phyloP scores from a whole-genome alignment of 1,140 invertebrate species.

The Asobara japonica region DNA sequence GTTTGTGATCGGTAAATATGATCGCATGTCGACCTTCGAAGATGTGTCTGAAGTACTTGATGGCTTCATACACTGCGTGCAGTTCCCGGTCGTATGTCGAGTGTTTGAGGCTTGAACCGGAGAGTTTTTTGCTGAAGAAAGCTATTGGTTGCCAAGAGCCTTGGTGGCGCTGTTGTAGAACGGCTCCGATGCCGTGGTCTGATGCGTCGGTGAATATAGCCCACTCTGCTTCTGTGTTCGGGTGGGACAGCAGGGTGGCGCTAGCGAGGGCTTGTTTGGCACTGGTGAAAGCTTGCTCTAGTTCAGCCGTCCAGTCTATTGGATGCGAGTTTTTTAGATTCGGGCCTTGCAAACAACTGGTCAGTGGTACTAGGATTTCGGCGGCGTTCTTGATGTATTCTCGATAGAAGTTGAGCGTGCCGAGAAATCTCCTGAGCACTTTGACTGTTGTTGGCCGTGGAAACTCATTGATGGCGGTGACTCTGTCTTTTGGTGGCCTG shows the following conservation, averaged over 20 bases:
- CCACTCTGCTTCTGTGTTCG: not conserved
- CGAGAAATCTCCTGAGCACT: constrained; percentile 43
- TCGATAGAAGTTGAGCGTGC: constrained; percentile 46
- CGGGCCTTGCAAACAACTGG: constrained; percentile 18
- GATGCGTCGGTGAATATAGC: constrained; percentile 9
- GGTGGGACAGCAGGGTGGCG: no score
- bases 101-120: no score
- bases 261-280: not conserved
- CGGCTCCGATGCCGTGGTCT: not conserved
- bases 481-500: not conserved
- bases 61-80: constrained; percentile 44
- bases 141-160: constrained; percentile 27
- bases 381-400: constrained; percentile 38
- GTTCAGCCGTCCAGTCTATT: not conserved
- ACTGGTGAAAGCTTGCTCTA: not conserved
- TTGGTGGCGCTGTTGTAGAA: constrained; percentile 12
- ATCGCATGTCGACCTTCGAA: constrained; percentile 47
- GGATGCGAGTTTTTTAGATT: not conserved
- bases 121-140: constrained; percentile 18
- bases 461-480: not conserved
- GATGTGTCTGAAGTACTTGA: constrained; percentile 49
- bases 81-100: constrained; percentile 58
- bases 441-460: not conserved
- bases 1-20: constrained; percentile 58
- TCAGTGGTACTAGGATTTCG: constrained; percentile 37